Percentiles rank a stretch among this genome's conserved stretches.
phyloP scores from a whole-genome alignment of 1,140 invertebrate genomes.

The Cyclina sinensis region DNA sequence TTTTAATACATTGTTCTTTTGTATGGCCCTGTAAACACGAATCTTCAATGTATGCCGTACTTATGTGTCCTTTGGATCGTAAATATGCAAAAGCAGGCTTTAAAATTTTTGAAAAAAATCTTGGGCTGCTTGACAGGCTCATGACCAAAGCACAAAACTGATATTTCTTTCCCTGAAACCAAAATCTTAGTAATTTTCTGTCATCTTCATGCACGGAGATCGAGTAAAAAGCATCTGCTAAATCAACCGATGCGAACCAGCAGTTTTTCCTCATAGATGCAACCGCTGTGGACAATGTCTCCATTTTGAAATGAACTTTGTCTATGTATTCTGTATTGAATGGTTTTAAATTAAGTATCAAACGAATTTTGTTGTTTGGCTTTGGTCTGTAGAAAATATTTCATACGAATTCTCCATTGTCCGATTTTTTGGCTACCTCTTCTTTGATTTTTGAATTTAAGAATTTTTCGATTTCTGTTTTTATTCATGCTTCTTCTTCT shows the following conservation, averaged over 20 bases:
- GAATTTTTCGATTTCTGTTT: too few relatives aligned
- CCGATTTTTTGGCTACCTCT: neutral
- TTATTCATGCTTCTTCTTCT: neutral
- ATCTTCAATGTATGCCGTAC: constrained; percentile 20
- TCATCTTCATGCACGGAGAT: neutral
- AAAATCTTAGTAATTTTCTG: neutral
- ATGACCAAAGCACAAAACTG: constrained; percentile 30
- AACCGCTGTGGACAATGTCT: neutral
- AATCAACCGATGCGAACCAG: constrained; percentile 22
- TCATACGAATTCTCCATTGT: neutral
- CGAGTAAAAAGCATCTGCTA: constrained; percentile 37
- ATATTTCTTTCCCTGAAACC: constrained; percentile 10
- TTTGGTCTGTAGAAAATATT: constrained; percentile 37
- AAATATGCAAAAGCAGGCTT: constrained; percentile 22
- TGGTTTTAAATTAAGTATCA: constrained; percentile 36
- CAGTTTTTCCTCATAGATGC: constrained; percentile 21
- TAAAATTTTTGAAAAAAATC: constrained; percentile 13
- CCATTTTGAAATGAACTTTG: constrained; percentile 34
- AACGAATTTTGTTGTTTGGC: neutral
- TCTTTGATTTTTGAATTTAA: constrained; percentile 29
- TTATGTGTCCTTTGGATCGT: constrained; percentile 11
- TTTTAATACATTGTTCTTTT: too few relatives aligned
- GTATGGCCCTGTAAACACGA: too few relatives aligned
- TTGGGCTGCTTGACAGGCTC: constrained; percentile 16
- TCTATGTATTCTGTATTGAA: constrained; percentile 8